Conservation (phyloP, 2,113 vertebrate species). For the Cinclus cinclus region DNA sequence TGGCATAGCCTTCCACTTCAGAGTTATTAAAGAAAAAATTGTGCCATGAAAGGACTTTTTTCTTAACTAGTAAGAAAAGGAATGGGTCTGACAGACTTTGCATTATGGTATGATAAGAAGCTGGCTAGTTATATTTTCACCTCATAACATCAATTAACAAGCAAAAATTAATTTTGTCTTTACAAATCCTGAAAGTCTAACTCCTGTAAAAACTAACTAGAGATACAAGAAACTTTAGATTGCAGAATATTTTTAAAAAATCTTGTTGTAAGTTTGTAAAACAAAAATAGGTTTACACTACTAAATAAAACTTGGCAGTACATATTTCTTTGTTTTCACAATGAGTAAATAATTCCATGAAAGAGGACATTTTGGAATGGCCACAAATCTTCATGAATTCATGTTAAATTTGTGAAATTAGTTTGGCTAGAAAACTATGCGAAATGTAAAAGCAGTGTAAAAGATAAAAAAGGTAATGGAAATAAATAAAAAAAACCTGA, state of each 20-base stretch:
- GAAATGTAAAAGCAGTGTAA: background rate
- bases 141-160: background rate
- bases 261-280: background rate
- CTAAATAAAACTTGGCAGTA: background rate
- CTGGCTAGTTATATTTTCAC: background rate
- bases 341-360: background rate
- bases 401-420: background rate
- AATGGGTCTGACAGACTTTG: background rate
- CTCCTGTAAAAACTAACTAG: background rate
- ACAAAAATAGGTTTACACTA: background rate
- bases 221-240: background rate
- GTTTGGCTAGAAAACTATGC: background rate
- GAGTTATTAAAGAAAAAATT: background rate
- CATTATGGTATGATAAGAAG: background rate
- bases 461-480: background rate
- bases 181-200: background rate
- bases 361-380: background rate
- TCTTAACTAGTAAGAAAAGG: background rate
- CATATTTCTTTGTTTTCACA: background rate
- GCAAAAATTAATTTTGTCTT: background rate
- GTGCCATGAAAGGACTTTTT: background rate
- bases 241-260: background rate
- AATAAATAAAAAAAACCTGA: background rate
- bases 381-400: background rate
- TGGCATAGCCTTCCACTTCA: background rate